Evolutionary conservation across 2,888 invertebrate genomes (phyloP).

Genomic region (Agriotes lineatus): DNA sequence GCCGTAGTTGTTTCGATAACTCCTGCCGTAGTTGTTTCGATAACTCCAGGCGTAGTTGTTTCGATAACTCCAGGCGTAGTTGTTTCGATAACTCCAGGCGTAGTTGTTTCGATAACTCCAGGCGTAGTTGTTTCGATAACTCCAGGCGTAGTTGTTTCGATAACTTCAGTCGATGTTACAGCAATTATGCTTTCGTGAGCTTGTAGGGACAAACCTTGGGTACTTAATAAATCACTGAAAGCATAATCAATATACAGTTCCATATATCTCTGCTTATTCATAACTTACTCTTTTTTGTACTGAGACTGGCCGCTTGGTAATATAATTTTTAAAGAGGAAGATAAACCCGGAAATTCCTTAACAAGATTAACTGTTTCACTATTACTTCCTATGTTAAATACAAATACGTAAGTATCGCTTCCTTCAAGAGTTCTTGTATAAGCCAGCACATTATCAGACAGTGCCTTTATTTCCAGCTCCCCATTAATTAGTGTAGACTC

Average conservation of each 20-base stretch:
- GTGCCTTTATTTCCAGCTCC: conserved; percentile 48
- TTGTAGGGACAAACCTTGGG: not conserved
- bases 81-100: no score
- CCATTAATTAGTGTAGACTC: conserved; percentile 69
- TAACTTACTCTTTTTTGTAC: not conserved
- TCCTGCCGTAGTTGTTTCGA: no score
- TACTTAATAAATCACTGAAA: not conserved
- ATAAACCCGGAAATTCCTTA: not conserved
- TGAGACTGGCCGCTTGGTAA: not conserved
- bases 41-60: no score
- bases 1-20: no score
- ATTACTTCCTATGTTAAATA: conserved; percentile 65
- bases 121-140: not conserved
- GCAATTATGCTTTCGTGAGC: conserved; percentile 1
- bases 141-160: not conserved
- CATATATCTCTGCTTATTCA: no score
- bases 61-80: no score
- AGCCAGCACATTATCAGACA: conserved; percentile 33
- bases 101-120: no score
- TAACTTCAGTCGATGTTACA: not conserved
- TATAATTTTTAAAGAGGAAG: not conserved
- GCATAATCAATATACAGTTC: no score
- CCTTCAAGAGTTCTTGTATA: conserved; percentile 50
- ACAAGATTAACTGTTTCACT: conserved; percentile 69
- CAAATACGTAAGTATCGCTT: conserved; percentile 44